These are phyloP conservation scores for Ceuthmochares aereus DNA, from an alignment of 2,113 vertebrate species.

Conservation along the genomic window DNA sequence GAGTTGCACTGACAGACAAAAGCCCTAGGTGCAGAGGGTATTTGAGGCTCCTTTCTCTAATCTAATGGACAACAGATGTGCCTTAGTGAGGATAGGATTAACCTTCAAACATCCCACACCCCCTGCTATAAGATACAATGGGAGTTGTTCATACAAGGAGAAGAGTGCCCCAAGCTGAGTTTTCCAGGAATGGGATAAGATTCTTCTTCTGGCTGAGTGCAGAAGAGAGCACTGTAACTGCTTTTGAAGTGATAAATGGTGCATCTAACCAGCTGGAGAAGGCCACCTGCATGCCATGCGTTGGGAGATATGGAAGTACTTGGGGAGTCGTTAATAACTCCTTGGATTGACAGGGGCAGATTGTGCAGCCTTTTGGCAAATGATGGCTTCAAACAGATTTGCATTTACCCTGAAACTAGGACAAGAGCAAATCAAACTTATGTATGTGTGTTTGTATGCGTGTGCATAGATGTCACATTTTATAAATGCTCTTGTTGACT, in stretches of 20 bases:
- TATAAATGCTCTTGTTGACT: background rate
- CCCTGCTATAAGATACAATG: background rate
- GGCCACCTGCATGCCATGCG: conserved; percentile 10
- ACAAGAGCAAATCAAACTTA: background rate
- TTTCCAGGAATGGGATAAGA: background rate
- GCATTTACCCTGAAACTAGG: background rate
- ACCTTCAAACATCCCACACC: background rate
- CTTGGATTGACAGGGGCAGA: conserved; percentile 14
- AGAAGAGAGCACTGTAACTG: conserved; percentile 36
- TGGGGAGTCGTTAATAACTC: background rate
- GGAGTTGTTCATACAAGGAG: background rate
- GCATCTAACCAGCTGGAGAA: conserved; percentile 50
- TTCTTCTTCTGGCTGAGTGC: background rate
- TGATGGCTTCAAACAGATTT: background rate
- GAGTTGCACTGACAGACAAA: background rate
- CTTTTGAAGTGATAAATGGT: conserved; percentile 47
- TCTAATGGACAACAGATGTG: conserved; percentile 33
- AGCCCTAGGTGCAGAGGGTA: background rate
- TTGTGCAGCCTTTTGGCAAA: background rate
- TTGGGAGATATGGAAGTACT: background rate
- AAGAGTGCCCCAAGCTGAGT: conserved; percentile 18
- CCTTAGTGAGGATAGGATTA: conserved; percentile 10
- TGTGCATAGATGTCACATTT: accelerated
- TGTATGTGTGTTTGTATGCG: background rate
- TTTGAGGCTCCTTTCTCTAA: conserved; percentile 17